Evolutionary conservation across 2,888 invertebrate species (phyloP).

Genomic region (Pyrgus malvae): DNA sequence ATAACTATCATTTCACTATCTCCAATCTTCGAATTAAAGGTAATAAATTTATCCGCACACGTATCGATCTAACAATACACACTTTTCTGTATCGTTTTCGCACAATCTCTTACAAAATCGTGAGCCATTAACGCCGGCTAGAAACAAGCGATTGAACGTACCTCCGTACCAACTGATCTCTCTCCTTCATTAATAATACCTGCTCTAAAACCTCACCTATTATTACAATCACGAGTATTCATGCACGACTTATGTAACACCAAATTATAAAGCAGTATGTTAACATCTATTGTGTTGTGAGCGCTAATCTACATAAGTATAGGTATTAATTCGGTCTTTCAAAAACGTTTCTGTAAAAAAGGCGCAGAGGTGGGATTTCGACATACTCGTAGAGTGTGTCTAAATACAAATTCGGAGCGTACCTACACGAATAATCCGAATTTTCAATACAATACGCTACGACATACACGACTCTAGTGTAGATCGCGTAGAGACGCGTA

Average conservation of each 20-base stretch:
- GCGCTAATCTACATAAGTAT: conserved; percentile 79
- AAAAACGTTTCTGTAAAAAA: conserved; percentile 75
- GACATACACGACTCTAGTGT: conserved; percentile 40
- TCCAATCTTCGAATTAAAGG: conserved; percentile 61
- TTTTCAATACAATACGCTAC: conserved; percentile 65
- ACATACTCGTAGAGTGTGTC: conserved; percentile 46
- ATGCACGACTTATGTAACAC: conserved; percentile 70
- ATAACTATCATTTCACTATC: conserved; percentile 34
- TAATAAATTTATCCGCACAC: conserved; percentile 57
- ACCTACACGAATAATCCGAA: conserved; percentile 51
- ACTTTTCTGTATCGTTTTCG: conserved; percentile 53
- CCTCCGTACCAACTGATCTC: conserved; percentile 59
- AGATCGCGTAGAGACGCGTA: conserved; percentile 40
- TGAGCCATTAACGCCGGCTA: conserved; percentile 63
- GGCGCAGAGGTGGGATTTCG: conserved; percentile 57
- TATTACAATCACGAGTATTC: conserved; percentile 68
- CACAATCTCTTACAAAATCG: conserved; percentile 65
- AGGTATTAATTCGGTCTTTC: conserved; percentile 78
- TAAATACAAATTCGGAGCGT: conserved; percentile 30
- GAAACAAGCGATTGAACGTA: conserved; percentile 41
- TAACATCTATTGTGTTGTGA: conserved; percentile 71
- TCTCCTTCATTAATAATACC: conserved; percentile 71
- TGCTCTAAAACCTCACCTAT: conserved; percentile 57
- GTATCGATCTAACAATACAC: conserved; percentile 50
- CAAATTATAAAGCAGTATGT: conserved; percentile 72